Evolutionary conservation across 2,888 invertebrate species (phyloP).

Genomic region (Agrotis exclamationis): DNA sequence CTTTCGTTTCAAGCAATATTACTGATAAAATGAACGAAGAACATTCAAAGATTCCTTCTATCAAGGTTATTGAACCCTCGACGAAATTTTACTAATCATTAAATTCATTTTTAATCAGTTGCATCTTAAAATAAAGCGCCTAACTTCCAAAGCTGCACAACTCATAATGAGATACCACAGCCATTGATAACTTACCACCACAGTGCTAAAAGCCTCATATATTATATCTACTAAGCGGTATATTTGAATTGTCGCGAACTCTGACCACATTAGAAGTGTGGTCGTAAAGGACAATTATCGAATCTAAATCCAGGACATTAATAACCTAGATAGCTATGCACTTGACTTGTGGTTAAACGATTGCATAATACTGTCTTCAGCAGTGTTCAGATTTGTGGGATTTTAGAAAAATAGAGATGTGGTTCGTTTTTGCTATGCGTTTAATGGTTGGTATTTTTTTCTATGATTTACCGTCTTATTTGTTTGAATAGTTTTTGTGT

Average conservation of each 20-base stretch:
- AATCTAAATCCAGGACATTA: constrained; percentile 74
- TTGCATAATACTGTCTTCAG: constrained; percentile 71
- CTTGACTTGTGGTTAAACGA: constrained; percentile 73
- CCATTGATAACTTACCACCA: constrained; percentile 12
- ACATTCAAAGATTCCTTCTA: constrained; percentile 23
- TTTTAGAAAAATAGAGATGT: constrained; percentile 44
- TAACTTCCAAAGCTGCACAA: neutral
- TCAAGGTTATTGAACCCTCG: neutral
- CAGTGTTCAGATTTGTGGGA: constrained; percentile 45
- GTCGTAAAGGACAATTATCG: constrained; percentile 76
- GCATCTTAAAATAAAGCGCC: neutral
- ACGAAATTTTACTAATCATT: too few relatives aligned
- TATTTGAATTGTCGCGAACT: constrained; percentile 67
- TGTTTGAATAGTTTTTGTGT: too few relatives aligned
- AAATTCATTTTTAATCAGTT: neutral
- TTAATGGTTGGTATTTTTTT: neutral
- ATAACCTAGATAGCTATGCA: constrained; percentile 77
- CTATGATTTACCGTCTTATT: neutral
- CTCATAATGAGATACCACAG: neutral
- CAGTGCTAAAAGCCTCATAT: constrained; percentile 33
- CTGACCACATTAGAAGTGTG: constrained; percentile 67
- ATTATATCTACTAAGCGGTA: constrained; percentile 50
- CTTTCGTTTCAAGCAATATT: constrained; percentile 31
- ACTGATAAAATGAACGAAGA: constrained; percentile 21
- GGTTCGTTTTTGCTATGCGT: neutral